These are phyloP conservation scores for Ptychobarbus kaznakovi DNA, from an alignment of 2,797 vertebrate genomes.

Conservation along the genomic window DNA sequence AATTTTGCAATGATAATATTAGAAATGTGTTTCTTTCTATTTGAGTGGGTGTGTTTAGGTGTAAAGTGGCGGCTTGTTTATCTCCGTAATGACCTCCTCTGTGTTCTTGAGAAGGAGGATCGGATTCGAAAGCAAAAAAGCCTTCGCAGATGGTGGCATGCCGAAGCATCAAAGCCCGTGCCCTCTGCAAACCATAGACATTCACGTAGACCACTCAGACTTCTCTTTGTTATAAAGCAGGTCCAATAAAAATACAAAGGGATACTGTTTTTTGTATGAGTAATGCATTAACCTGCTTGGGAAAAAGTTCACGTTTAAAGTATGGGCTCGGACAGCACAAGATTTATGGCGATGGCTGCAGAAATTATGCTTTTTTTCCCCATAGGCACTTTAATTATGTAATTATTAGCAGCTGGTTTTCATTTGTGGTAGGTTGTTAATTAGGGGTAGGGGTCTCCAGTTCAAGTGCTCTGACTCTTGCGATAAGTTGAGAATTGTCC, in stretches of 20 bases:
- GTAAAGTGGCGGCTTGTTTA: conserved; percentile 61
- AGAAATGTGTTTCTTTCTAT: conserved; percentile 8
- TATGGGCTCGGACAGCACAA: conserved; percentile 92
- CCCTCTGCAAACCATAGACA: conserved; percentile 63
- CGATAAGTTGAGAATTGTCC: conserved; percentile 79
- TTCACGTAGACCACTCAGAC: conserved; percentile 57
- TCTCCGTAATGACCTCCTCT: conserved; percentile 49
- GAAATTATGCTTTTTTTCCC: conserved; percentile 96
- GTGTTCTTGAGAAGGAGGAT: conserved; percentile 43
- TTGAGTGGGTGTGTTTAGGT: conserved; percentile 28
- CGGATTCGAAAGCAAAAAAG: conserved; percentile 48
- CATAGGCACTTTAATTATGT: conserved; percentile 96
- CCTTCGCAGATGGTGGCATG: conserved; percentile 71
- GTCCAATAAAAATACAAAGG: conserved; percentile 91
- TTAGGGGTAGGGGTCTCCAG: conserved; percentile 85
- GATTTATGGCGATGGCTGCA: conserved; percentile 96
- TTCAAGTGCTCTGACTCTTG: conserved; percentile 79
- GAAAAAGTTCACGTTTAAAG: conserved; percentile 85
- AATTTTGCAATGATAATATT: conserved; percentile 7
- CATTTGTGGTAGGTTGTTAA: conserved; percentile 89
- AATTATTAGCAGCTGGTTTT: conserved; percentile 98
- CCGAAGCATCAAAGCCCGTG: conserved; percentile 70
- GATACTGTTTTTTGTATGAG: conserved; percentile 91
- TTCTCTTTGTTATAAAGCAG: conserved; percentile 92
- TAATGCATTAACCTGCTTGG: conserved; percentile 88